phyloP scores from a whole-genome alignment of 2,888 invertebrate species.

The Heliconius cydno region DNA sequence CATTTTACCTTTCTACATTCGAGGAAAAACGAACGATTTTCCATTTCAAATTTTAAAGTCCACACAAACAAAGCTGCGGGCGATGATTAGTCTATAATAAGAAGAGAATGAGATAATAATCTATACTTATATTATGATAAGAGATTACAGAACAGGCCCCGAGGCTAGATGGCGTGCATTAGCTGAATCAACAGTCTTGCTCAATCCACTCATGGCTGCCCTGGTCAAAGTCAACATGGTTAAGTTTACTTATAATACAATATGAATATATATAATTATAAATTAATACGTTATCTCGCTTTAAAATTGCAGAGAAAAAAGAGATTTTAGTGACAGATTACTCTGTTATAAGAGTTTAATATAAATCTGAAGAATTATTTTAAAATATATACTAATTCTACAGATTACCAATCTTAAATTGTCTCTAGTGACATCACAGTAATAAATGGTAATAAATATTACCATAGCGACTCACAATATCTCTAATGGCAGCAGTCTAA shows the following conservation, averaged over 20 bases:
- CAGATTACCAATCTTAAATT: background rate
- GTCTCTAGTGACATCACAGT: background rate
- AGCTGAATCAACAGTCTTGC: constrained; percentile 21
- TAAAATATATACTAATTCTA: background rate
- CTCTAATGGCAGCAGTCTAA: constrained; percentile 67
- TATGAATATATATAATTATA: background rate
- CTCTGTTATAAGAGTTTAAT: background rate
- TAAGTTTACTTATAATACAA: background rate
- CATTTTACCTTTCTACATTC: too few relatives aligned
- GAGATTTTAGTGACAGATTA: background rate
- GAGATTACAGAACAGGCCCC: background rate
- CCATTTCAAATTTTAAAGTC: background rate
- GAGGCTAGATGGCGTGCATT: constrained; percentile 13
- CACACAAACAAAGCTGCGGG: background rate
- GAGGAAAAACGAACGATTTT: background rate
- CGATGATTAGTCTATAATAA: background rate
- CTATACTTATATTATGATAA: background rate
- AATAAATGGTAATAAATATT: constrained; percentile 13
- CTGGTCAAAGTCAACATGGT: constrained; percentile 14
- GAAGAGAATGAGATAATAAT: background rate
- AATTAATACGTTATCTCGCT: background rate
- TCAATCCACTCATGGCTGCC: constrained; percentile 5
- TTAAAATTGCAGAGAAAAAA: background rate
- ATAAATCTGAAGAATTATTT: too few relatives aligned
- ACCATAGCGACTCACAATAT: constrained; percentile 60